Evolutionary conservation across 2,888 invertebrate species (phyloP).

Genomic region (Trichopria drosophilae): DNA sequence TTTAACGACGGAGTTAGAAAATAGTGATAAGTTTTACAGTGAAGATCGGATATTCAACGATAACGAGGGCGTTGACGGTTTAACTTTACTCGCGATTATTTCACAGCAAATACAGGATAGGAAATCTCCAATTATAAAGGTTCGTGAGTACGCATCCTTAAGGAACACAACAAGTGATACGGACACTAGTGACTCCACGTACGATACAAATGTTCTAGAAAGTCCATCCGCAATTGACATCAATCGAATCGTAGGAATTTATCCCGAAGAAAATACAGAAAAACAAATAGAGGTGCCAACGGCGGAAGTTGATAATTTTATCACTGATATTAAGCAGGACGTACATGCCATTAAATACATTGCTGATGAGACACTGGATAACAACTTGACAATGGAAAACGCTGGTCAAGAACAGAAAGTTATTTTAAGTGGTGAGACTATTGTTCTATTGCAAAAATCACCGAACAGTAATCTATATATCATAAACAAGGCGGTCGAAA

Average conservation of each 20-base stretch:
- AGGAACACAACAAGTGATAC: slow-evolving; percentile 29
- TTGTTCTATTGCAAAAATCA: slow-evolving; percentile 51
- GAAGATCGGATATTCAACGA: slow-evolving; percentile 13
- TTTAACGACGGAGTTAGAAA: not conserved
- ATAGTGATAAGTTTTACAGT: not conserved
- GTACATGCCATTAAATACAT: slow-evolving; percentile 21
- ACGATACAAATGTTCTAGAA: slow-evolving; percentile 31
- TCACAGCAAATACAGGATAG: slow-evolving; percentile 48
- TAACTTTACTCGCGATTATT: slow-evolving; percentile 52
- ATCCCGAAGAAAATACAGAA: slow-evolving; percentile 47
- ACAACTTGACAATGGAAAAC: slow-evolving; percentile 12
- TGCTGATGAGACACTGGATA: slow-evolving; percentile 16
- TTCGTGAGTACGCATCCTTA: slow-evolving; percentile 46
- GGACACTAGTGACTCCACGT: too few species aligned
- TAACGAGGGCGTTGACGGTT: slow-evolving; percentile 51
- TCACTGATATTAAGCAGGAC: too few species aligned
- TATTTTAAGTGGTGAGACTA: slow-evolving; percentile 54
- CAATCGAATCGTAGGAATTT: slow-evolving; percentile 43
- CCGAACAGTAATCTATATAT: slow-evolving; percentile 56
- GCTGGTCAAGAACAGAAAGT: too few species aligned
- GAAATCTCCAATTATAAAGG: slow-evolving; percentile 45
- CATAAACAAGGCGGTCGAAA: slow-evolving; percentile 52
- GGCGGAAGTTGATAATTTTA: slow-evolving; percentile 35
- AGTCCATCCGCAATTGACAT: slow-evolving; percentile 34
- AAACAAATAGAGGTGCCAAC: slow-evolving; percentile 49